A percentile compares a stretch with the other conserved stretches of the same genome.
Conservation (phyloP, 2,113 vertebrate species). For the Hemiscyllium ocellatum region DNA sequence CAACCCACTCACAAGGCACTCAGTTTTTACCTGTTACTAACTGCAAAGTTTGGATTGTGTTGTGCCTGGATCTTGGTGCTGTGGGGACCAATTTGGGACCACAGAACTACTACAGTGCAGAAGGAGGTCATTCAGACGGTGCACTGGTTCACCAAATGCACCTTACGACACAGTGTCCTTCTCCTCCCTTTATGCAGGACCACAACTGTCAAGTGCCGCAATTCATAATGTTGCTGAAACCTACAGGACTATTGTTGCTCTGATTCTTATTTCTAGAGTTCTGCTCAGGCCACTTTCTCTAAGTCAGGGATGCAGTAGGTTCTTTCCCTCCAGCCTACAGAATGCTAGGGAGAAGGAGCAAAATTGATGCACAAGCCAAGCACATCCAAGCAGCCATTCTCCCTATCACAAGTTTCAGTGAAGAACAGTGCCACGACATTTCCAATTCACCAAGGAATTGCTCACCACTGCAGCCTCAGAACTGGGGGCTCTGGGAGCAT, state of each 20-base stretch:
- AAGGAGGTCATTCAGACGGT: no score
- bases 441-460: not conserved
- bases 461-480: not conserved
- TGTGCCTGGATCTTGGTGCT: not conserved
- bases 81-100: not conserved
- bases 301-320: not conserved
- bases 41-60: not conserved
- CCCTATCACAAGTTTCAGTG: not conserved
- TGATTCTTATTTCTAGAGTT: not conserved
- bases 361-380: not conserved
- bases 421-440: not conserved
- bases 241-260: not conserved
- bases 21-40: not conserved
- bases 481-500: no score
- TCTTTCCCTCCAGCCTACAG: not conserved
- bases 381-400: not conserved
- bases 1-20: no score
- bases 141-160: no score
- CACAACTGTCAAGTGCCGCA: not conserved
- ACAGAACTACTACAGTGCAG: no score
- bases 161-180: no score
- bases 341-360: not conserved
- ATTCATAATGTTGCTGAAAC: not conserved
- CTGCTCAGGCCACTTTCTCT: not conserved
- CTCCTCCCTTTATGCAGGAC: no score